These are phyloP conservation scores for Halictus rubicundus DNA, from an alignment of 1,140 invertebrate genomes.

Conservation along the genomic window DNA sequence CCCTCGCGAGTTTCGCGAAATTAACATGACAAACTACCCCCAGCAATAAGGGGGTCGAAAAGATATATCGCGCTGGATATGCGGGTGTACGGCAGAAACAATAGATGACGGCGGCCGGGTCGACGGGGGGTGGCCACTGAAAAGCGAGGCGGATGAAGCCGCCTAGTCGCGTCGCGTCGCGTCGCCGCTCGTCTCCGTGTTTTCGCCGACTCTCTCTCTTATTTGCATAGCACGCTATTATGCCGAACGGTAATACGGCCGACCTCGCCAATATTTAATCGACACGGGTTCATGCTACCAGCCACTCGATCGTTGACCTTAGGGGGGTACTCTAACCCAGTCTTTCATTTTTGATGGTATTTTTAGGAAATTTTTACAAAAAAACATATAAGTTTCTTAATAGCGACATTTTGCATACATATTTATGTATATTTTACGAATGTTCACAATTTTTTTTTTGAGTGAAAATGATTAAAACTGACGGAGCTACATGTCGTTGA, in stretches of 20 bases:
- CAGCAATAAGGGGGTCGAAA: constrained; percentile 80
- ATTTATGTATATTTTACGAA: no score
- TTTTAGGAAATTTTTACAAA: no score
- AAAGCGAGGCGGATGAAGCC: constrained; percentile 56
- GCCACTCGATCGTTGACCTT: neutral
- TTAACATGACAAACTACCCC: constrained; percentile 82
- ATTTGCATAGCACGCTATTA: constrained; percentile 45
- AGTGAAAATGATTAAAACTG: no score
- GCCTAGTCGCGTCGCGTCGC: constrained; percentile 2
- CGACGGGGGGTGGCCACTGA: constrained; percentile 18
- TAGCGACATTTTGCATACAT: no score
- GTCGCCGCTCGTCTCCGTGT: constrained; percentile 7
- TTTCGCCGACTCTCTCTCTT: constrained; percentile 26
- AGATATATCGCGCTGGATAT: constrained; percentile 79
- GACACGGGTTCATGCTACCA: neutral
- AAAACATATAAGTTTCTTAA: no score
- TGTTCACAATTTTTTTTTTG: no score
- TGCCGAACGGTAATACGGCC: constrained; percentile 8
- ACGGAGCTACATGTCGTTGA: no score
- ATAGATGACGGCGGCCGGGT: constrained; percentile 69
- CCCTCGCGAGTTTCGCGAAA: constrained; percentile 77
- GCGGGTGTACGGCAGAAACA: constrained; percentile 80
- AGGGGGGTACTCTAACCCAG: neutral
- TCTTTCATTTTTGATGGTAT: no score
- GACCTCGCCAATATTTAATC: constrained; percentile 39